Evolutionary conservation across 1,140 invertebrate species (phyloP).

Genomic region (Fopius arisanus): DNA sequence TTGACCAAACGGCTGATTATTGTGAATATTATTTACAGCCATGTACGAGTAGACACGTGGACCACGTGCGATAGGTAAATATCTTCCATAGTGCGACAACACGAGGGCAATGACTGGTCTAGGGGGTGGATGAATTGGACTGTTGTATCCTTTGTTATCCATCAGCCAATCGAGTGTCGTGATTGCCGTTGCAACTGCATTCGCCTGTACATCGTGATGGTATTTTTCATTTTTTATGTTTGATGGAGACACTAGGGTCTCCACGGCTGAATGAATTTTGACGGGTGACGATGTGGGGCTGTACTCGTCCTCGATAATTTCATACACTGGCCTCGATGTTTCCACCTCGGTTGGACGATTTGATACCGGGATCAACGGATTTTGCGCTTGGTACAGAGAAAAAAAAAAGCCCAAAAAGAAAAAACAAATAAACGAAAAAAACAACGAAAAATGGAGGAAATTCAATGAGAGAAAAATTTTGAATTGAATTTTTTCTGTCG

Average conservation of each 20-base stretch:
- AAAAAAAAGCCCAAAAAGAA: too few relatives aligned
- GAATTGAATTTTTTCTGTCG: too few relatives aligned
- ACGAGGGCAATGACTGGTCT: constrained; percentile 69
- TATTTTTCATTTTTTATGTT: constrained; percentile 9
- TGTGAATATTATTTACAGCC: constrained; percentile 71
- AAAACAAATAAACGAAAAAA: too few relatives aligned
- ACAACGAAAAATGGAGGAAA: too few relatives aligned
- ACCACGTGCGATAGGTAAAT: constrained; percentile 61
- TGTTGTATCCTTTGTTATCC: constrained; percentile 61
- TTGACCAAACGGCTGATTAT: constrained; percentile 69
- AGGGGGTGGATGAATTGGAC: constrained; percentile 64
- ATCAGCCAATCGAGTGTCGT: constrained; percentile 47
- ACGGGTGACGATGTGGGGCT: constrained; percentile 5
- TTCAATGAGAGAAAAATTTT: too few relatives aligned
- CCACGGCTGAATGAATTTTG: constrained; percentile 9
- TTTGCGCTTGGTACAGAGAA: too few relatives aligned
- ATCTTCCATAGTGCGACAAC: constrained; percentile 70
- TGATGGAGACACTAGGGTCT: not conserved
- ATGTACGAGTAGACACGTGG: constrained; percentile 68
- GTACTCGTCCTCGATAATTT: constrained; percentile 17
- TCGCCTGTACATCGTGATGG: not conserved
- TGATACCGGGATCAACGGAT: not conserved
- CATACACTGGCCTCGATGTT: constrained; percentile 28
- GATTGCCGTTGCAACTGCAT: constrained; percentile 28
- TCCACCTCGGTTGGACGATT: not conserved